Evolutionary conservation across 2,113 vertebrate genomes (phyloP).

Genomic region (Thymallus thymallus): DNA sequence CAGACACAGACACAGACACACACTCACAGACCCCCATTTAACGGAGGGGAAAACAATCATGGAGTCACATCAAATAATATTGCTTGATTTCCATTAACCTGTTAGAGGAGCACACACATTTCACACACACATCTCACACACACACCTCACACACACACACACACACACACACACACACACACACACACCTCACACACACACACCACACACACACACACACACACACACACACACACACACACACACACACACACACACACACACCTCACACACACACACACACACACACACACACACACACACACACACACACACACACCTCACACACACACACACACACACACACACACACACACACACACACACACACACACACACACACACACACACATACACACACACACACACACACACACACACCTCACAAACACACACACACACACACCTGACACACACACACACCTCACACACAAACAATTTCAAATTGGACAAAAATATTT

Average conservation of each 20-base stretch:
- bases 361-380: too few species aligned
- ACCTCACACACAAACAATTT: constrained; percentile 40
- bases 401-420: constrained; percentile 2
- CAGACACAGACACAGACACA: constrained; percentile 14
- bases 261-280: too few species aligned
- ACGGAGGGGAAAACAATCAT: constrained; percentile 30
- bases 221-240: constrained; percentile 5
- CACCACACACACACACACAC: too few species aligned
- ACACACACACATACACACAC: too few species aligned
- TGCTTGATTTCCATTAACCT: constrained; percentile 50
- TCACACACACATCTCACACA: constrained; percentile 12
- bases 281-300: too few species aligned
- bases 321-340: constrained; percentile 16
- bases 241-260: constrained; percentile 15
- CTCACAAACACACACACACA: constrained; percentile 13
- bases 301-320: constrained; percentile 5
- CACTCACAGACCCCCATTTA: neutral
- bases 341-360: neutral
- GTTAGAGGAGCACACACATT: constrained; percentile 33
- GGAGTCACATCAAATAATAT: constrained; percentile 36
- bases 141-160: neutral
- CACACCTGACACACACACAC: constrained; percentile 13
- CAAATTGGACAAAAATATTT: constrained; percentile 63
- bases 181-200: too few species aligned
- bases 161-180: too few species aligned